These are phyloP conservation scores for Agrypnia vestita DNA, from an alignment of 1,140 invertebrate species.

Conservation along the genomic window DNA sequence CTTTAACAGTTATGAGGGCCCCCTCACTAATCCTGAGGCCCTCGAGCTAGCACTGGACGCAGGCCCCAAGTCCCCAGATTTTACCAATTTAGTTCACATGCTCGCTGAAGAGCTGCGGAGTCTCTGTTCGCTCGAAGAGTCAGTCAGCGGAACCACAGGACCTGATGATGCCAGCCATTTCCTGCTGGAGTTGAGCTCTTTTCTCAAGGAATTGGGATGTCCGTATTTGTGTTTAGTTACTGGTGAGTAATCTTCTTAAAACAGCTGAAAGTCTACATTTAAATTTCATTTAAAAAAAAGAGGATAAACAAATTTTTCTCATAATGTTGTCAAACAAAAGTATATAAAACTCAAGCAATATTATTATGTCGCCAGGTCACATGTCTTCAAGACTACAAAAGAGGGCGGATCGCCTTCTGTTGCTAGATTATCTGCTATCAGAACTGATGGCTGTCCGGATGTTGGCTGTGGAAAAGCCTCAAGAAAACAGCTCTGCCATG, in stretches of 20 bases:
- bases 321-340: too few species aligned
- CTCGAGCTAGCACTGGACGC: slow-evolving; percentile 77
- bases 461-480: slow-evolving; percentile 77
- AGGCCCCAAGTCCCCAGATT: slow-evolving; percentile 82
- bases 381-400: slow-evolving; percentile 80
- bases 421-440: slow-evolving; percentile 86
- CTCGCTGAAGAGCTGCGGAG: slow-evolving; percentile 82
- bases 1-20: slow-evolving; percentile 75
- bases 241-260: slow-evolving; percentile 62
- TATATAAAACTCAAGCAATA: too few species aligned
- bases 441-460: slow-evolving; percentile 90
- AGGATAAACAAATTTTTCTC: too few species aligned
- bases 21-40: slow-evolving; percentile 73
- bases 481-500: slow-evolving; percentile 71
- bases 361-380: slow-evolving; percentile 71
- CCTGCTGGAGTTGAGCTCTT: slow-evolving; percentile 89
- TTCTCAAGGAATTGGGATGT: slow-evolving; percentile 90
- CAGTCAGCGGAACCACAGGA: slow-evolving; percentile 80
- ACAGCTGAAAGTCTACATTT: too few species aligned
- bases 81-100: slow-evolving; percentile 84
- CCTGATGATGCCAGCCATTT: slow-evolving; percentile 86
- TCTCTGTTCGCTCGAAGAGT: slow-evolving; percentile 80
- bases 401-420: slow-evolving; percentile 76
- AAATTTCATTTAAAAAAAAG: too few species aligned
- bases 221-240: slow-evolving; percentile 78